Evolutionary conservation across 2,888 invertebrate species (phyloP), one percentile per base, ranked within the genome.

Genomic region (Euplagia quadripunctaria): DNA sequence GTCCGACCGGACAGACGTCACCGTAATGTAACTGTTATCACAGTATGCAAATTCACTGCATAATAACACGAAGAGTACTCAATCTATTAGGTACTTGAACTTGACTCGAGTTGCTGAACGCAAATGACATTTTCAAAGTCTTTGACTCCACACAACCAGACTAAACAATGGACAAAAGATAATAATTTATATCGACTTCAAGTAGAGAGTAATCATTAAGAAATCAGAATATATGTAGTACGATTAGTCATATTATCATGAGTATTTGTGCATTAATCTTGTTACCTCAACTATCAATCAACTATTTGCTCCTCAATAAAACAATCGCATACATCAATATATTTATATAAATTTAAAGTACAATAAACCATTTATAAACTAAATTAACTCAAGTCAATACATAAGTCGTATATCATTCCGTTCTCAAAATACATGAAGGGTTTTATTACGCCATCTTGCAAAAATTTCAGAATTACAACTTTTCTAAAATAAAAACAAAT

Each of bases 51-150:
- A 78, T 74, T 68, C 85, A 91, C 87, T 88, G 91, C 90, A 89
- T 85, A 86, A 86, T 84, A 82, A 80, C 92, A 93, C 90, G 92
- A 89, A 88, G 87, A 87, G 84, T 81, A 78, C 76, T 75, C 77
- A 70, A 79, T 81, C 78, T 78, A 79, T 81, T 85, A 90, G 91
- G 91, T 92, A 92, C 93, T 94, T 95, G 94, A 94, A 94, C 94
- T 94, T 93, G 93, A 92, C 90, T 87, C 74, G 84, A 85, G 87
- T 79, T 86, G 81, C 80, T 89, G 90, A 90, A 85, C 84, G 82
- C 84, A 70, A 71, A 61, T 82, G 82, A 86, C 86, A 84, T 84
- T 85, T 81, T 79, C 70, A 75, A 76, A 84, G 83, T 65, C 76
- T 82, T 79, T 83, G 76, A 76, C 73, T 79, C 73, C 46, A 9